Evolutionary conservation across 2,888 invertebrate species (phyloP).

Genomic region (Cephus spinipes): DNA sequence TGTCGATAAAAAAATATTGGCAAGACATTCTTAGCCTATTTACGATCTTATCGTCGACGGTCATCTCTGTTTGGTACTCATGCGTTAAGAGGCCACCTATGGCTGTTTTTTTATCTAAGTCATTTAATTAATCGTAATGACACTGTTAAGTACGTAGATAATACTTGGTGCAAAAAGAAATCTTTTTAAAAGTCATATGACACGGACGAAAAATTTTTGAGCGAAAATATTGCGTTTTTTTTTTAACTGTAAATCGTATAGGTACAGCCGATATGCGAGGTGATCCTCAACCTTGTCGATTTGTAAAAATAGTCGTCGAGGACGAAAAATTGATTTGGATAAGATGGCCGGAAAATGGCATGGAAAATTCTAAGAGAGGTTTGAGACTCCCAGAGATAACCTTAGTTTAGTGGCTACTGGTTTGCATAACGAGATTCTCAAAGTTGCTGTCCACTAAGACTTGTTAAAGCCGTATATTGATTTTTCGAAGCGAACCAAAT

Average conservation of each 20-base stretch:
- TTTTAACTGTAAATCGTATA: background rate
- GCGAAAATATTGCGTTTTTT: background rate
- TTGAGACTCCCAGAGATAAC: background rate
- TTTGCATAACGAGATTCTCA: background rate
- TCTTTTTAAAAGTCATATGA: background rate
- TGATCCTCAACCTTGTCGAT: background rate
- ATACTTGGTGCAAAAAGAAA: background rate
- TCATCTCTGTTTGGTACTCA: background rate
- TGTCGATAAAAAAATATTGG: background rate
- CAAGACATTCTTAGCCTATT: background rate
- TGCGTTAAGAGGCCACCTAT: background rate
- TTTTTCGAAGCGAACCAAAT: background rate
- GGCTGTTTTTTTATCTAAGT: background rate
- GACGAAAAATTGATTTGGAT: background rate
- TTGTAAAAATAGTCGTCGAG: background rate
- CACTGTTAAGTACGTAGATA: background rate
- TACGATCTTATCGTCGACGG: background rate
- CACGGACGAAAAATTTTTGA: background rate
- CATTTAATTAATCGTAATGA: background rate
- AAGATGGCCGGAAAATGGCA: background rate
- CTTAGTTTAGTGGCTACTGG: background rate
- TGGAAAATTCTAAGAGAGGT: background rate
- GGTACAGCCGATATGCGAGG: background rate
- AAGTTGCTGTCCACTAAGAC: background rate
- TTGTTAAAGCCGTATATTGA: background rate